Percentiles rank a stretch among this genome's conserved stretches.
phyloP scores from a whole-genome alignment of 2,888 invertebrate genomes.

The Phytoseiulus persimilis region DNA sequence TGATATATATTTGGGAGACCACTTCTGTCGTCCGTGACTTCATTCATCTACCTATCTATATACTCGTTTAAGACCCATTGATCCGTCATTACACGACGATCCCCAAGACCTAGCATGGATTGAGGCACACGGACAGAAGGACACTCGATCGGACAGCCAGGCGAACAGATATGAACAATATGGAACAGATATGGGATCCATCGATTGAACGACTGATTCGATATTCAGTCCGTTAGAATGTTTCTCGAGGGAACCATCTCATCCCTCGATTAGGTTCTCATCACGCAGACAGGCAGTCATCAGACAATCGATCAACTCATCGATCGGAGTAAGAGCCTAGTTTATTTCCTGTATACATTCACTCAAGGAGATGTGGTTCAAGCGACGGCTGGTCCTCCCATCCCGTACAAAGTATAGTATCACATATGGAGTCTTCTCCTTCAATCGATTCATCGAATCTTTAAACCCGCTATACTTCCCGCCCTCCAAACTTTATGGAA shows the following conservation, averaged over 20 bases:
- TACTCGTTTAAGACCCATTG: too few species aligned
- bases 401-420: conserved; percentile 5
- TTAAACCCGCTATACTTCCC: conserved; percentile 5
- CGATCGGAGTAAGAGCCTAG: neutral
- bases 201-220: neutral
- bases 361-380: neutral
- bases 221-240: too few species aligned
- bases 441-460: neutral
- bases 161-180: neutral
- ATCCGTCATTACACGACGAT: too few species aligned
- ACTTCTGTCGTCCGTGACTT: too few species aligned
- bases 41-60: too few species aligned
- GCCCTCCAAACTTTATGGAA: neutral
- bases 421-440: neutral
- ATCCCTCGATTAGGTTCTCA: too few species aligned
- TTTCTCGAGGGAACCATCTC: too few species aligned
- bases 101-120: too few species aligned
- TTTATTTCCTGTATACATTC: neutral
- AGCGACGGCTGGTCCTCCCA: neutral
- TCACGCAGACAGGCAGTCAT: neutral
- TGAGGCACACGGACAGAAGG: too few species aligned
- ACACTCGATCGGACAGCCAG: neutral
- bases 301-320: neutral
- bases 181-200: neutral
- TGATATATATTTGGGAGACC: too few species aligned